Percentiles rank a stretch among this genome's conserved stretches.
Evolutionary conservation across 2,113 vertebrate species (phyloP).

Genomic region (Esox niger): DNA sequence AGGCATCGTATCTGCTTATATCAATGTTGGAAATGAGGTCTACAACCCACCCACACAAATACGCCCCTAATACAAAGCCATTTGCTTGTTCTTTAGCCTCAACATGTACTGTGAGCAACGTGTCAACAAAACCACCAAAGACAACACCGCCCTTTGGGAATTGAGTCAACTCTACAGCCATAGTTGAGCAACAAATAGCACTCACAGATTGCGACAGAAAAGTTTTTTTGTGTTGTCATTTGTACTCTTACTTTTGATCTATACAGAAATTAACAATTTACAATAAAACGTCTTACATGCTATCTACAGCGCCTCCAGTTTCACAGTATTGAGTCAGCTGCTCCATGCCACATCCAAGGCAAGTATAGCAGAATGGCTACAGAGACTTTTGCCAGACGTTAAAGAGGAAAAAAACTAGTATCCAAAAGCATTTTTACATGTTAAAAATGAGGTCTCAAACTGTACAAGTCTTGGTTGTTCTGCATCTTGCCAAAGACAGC

Average conservation of each 20-base stretch:
- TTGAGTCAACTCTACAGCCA: slow-evolving; percentile 39
- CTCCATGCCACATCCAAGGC: slow-evolving; percentile 42
- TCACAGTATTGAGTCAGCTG: slow-evolving; percentile 76
- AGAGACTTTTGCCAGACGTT: slow-evolving; percentile 62
- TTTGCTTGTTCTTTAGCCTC: slow-evolving; percentile 42
- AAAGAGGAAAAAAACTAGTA: slow-evolving; percentile 44
- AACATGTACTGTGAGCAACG: slow-evolving; percentile 18
- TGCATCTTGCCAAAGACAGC: slow-evolving; percentile 62
- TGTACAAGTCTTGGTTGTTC: slow-evolving; percentile 69
- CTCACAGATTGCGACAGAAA: slow-evolving; percentile 45
- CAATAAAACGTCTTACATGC: slow-evolving; percentile 67
- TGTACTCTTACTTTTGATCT: slow-evolving; percentile 65
- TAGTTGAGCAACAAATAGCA: slow-evolving; percentile 44
- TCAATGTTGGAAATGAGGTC: slow-evolving; percentile 17
- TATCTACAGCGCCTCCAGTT: slow-evolving; percentile 77
- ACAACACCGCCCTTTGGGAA: slow-evolving; percentile 15
- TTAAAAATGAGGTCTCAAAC: slow-evolving; percentile 70
- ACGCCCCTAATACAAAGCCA: slow-evolving; percentile 5
- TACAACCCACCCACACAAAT: slow-evolving; percentile 23
- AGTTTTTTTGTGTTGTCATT: slow-evolving; percentile 56
- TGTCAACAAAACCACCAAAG: slow-evolving; percentile 26
- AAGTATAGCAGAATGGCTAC: slow-evolving; percentile 59
- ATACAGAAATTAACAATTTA: slow-evolving; percentile 72
- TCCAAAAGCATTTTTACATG: slow-evolving; percentile 67
- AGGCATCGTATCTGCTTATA: background rate